Base-by-base conservation (phyloP, 2,888 invertebrate species). In the Pristionchus maxplancki region DNA sequence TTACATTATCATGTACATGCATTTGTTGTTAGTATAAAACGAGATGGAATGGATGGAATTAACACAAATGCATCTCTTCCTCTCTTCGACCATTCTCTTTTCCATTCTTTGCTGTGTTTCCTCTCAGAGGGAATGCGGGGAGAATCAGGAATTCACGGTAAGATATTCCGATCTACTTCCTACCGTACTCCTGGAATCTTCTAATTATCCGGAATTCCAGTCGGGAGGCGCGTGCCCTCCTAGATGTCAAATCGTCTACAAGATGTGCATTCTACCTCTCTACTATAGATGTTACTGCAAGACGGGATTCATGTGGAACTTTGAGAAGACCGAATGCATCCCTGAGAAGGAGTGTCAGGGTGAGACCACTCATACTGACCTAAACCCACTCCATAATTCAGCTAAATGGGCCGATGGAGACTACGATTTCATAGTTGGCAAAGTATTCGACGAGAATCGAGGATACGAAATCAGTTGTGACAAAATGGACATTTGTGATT, bases 391-490 rank as follows among this genome's bases (percentile, higher is more conserved):
- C 15, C 13, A n/a, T 34, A 64, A 24, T 64, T 64, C 24, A 84
- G 84, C 28, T 15, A 62, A 64, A 64, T 53, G 78, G 78, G 28
- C 58, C 17, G 53, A 53, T 6, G 62, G 44, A 13, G 85, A 85
- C 3, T 64, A 85, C 34, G 31, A 85, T 11, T 64, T 62, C 64
- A 85, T 50, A 6, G 13, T 67, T 20, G n/a, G 64, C 1, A n/a
- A 44, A 53, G 64, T 85, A 4, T 67, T n/a, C 85, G 40, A 85
- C 17, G 67, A n/a, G 17, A 13, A 37, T 28, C 37, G 85, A 3
- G 85, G 85, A 37, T 85, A 85, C 31, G 34, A 62, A 1, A 85
- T 85, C 85, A 85, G 85, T 31, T 85, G 85, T 85, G 85, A 85
- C 24, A 50, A 31, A 11, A 64, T 85, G 85, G 20, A 28, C 6